phyloP scores from a whole-genome alignment of 2,797 vertebrate species.

The Hypotaenidia philippensis region DNA sequence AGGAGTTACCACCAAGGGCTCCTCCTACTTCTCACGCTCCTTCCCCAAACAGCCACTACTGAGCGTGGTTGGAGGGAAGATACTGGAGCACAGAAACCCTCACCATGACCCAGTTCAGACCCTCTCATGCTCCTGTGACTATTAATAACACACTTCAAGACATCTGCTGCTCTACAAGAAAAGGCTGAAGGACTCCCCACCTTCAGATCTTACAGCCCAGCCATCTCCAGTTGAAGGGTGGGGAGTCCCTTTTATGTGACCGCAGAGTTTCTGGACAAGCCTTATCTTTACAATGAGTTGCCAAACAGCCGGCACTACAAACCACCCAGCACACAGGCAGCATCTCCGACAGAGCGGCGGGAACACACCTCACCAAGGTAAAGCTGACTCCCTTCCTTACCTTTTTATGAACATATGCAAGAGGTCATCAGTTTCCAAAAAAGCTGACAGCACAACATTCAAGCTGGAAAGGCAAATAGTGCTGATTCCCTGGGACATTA shows the following conservation, averaged over 20 bases:
- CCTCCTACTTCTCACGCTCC: not conserved
- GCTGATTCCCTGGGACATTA: not conserved
- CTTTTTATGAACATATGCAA: not conserved
- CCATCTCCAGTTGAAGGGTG: not conserved
- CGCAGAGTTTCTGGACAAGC: not conserved
- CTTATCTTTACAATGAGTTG: not conserved
- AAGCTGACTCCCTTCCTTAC: not conserved
- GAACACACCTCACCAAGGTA: not conserved
- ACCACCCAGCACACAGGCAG: not conserved
- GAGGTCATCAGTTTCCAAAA: not conserved
- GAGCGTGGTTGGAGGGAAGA: not conserved
- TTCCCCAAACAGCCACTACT: not conserved
- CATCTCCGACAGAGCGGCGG: not conserved
- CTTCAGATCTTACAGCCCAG: not conserved
- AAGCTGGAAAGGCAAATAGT: not conserved
- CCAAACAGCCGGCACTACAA: not conserved
- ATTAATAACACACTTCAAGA: not conserved
- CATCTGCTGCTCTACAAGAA: not conserved
- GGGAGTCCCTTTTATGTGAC: not conserved
- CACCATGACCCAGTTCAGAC: not conserved
- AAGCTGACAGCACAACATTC: not conserved
- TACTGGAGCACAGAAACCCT: not conserved
- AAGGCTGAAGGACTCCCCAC: accelerated
- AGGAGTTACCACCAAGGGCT: not conserved
- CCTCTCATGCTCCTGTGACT: not conserved